A percentile compares a stretch with the other conserved stretches of the same genome.
Conservation (phyloP, 2,113 vertebrate species). For the Porphyrio hochstetteri region DNA sequence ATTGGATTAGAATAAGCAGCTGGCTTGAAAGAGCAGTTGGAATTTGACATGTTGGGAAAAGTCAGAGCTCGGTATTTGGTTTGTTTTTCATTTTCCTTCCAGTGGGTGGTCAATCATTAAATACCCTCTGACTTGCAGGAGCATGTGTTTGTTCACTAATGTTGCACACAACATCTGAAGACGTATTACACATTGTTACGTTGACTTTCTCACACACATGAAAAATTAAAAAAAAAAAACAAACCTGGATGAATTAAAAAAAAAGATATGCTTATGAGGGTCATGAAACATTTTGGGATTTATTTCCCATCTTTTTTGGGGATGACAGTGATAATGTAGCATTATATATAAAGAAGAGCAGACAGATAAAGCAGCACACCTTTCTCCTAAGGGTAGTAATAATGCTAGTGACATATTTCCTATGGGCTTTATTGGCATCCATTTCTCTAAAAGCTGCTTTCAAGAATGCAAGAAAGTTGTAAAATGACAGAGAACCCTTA, state of each 20-base stretch:
- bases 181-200: not conserved
- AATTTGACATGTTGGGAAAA: not conserved
- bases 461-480: not conserved
- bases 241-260: not conserved
- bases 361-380: not conserved
- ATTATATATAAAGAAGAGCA: not conserved
- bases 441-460: not conserved
- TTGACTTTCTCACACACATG: not conserved
- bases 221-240: not conserved
- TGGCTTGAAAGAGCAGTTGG: not conserved
- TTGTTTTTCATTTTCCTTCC: not conserved
- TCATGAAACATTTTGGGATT: not conserved
- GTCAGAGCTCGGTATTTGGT: rapidly evolving
- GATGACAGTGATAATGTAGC: not conserved
- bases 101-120: not conserved
- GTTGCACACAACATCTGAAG: not conserved
- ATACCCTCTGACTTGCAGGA: not conserved
- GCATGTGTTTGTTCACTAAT: not conserved
- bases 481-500: not conserved
- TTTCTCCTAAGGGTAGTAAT: not conserved
- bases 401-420: not conserved
- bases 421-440: not conserved
- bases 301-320: not conserved
- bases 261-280: not conserved
- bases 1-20: not conserved